phyloP scores from a whole-genome alignment of 2,113 vertebrate species.

The Cyphomyrus plagiostoma region DNA sequence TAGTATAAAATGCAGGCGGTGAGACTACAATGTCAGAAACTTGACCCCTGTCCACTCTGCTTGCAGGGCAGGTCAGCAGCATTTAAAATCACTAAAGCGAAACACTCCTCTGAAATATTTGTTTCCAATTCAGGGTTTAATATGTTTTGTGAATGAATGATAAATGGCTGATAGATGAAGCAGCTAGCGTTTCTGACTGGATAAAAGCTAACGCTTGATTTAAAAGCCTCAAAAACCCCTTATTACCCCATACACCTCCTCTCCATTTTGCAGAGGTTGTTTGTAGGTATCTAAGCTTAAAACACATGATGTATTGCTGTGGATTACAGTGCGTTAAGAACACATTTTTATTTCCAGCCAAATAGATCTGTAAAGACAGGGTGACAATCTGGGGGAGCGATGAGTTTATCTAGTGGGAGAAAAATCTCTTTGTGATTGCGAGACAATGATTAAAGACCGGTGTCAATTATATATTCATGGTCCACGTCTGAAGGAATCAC shows the following conservation, averaged over 20 bases:
- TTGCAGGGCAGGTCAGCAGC: not conserved
- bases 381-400: not conserved
- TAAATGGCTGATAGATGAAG: not conserved
- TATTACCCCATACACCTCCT: not conserved
- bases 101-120: not conserved
- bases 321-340: not conserved
- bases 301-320: not conserved
- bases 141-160: not conserved
- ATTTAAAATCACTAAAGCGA: not conserved
- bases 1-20: not conserved
- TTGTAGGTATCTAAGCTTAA: not conserved
- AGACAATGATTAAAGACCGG: not conserved
- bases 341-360: not conserved
- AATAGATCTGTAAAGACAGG: not conserved
- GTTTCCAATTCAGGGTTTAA: not conserved
- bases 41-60: not conserved
- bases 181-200: not conserved
- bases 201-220: not conserved
- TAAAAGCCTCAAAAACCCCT: not conserved
- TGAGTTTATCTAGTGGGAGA: not conserved
- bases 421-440: not conserved
- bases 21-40: not conserved
- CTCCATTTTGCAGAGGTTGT: not conserved
- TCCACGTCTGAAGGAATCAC: not conserved
- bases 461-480: not conserved